Base-by-base conservation (phyloP, 2,888 invertebrate genomes). In the Drosophila nr. fundita region DNA sequence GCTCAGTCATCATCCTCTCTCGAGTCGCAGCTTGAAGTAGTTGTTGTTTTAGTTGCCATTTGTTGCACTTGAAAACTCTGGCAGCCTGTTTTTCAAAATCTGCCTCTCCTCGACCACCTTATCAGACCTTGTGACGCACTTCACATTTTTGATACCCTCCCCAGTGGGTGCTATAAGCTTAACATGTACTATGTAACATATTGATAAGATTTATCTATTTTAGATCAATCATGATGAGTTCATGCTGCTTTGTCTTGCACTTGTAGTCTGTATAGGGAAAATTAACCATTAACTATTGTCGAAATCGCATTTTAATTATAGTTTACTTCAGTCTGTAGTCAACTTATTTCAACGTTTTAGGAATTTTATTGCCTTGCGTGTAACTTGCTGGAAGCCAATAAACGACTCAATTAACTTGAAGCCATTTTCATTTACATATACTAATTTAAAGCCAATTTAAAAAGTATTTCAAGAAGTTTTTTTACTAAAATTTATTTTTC, bases 91-190 rank as follows among this genome's bases (percentile, higher is more conserved):
- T 68, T 55, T 69, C 62, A 64, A 65, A 62, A 55, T 67, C 50
- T 64, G 54, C 66, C 48, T 58, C 79, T 69, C 38, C 60, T 66
- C 63, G 57, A 55, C 38, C 58, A 63, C 64, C 76, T 77, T 83
- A 85, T 89, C 89, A 73, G 83, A 76, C 85, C 85, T 89, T 86
- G 83, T 71, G 65, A 55, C 73, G 63, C 78, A 73, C 87, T 85
- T 57, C 79, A 68, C 48, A 52, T 55, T 58, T 60, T 38, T 15
- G 21, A 69, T 54, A 65, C 48, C 24, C 67, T 67, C 38, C n/a
- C 7, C 30, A 3, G 36, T 24, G 24, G 6, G 15, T 24, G 34
- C 34, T 59, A 29, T 15, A 6, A 49, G 15, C 6, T 34, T 50
- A 13, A 10, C 4, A 60, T 27, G 15, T 10, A 36, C 5, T 30